phyloP scores from a whole-genome alignment of 2,797 vertebrate genomes.

The Phataginus tricuspis region DNA sequence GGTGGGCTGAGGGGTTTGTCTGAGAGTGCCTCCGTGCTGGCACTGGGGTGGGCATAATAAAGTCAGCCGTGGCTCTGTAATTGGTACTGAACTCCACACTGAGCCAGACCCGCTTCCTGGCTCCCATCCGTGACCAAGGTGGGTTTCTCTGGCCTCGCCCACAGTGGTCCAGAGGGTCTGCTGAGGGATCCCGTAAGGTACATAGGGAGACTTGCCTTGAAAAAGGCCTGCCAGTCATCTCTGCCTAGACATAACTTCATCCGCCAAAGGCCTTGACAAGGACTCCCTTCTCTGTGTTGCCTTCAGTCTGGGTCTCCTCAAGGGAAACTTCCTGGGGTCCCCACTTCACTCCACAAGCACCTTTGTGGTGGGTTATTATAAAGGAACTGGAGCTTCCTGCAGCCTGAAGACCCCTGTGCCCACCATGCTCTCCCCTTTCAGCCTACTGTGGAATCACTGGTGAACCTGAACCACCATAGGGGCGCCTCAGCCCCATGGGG shows the following conservation, averaged over 20 bases:
- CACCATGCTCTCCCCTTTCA: accelerated
- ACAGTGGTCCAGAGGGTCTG: neutral
- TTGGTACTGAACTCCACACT: neutral
- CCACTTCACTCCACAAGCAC: neutral
- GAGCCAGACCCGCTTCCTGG: no score
- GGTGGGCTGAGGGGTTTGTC: neutral
- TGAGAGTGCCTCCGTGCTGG: accelerated
- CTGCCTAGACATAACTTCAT: neutral
- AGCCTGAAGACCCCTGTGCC: neutral
- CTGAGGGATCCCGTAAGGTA: no score
- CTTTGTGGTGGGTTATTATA: neutral
- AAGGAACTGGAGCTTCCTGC: no score
- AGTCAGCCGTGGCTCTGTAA: neutral
- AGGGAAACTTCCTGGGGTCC: neutral
- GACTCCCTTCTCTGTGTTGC: accelerated
- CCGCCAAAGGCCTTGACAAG: no score
- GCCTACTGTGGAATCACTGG: neutral
- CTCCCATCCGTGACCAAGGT: no score
- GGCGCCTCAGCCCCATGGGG: no score
- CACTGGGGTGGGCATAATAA: conserved; percentile 54
- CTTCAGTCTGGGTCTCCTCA: neutral
- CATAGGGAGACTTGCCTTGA: neutral
- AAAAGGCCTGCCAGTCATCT: neutral
- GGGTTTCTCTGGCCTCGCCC: neutral
- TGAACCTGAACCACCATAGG: neutral